A percentile compares a stretch with the other conserved stretches of the same genome.
Evolutionary conservation across 2,113 vertebrate genomes (phyloP).

Genomic region (Salvelinus sp.): DNA sequence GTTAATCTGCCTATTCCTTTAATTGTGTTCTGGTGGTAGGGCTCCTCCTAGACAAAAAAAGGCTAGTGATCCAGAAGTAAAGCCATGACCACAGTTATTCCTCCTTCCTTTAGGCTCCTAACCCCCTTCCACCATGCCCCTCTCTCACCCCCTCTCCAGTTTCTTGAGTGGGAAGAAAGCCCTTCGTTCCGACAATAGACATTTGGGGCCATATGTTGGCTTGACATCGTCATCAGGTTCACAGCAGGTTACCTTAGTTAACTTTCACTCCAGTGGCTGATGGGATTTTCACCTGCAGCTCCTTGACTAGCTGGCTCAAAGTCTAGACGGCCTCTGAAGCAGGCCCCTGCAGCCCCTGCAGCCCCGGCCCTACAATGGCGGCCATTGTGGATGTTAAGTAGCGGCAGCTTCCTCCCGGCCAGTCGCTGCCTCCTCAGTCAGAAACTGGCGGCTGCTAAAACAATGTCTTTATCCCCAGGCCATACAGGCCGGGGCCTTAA

Average conservation of each 20-base stretch:
- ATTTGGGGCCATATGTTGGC: constrained; percentile 93
- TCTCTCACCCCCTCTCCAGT: constrained; percentile 62
- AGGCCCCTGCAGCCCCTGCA: constrained; percentile 71
- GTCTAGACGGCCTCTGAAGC: constrained; percentile 84
- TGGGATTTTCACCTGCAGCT: constrained; percentile 88
- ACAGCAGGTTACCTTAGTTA: constrained; percentile 93
- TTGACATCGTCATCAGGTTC: constrained; percentile 98
- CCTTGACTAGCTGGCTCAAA: constrained; percentile 83
- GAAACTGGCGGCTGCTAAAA: constrained; percentile 81
- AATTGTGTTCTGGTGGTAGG: constrained; percentile 74
- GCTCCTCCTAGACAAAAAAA: constrained; percentile 76
- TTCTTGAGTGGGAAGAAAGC: constrained; percentile 70
- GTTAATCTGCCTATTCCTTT: constrained; percentile 83
- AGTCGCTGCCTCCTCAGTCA: constrained; percentile 77
- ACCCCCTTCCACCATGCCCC: constrained; percentile 41
- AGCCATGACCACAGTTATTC: constrained; percentile 83
- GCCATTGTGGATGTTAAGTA: constrained; percentile 86
- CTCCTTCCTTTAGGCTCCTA: constrained; percentile 76
- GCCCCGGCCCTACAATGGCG: constrained; percentile 80
- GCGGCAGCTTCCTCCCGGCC: constrained; percentile 89
- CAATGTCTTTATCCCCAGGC: constrained; percentile 84
- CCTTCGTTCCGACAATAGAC: constrained; percentile 86
- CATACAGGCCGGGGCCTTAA: constrained; percentile 80
- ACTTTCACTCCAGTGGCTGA: constrained; percentile 96
- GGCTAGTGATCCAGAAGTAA: constrained; percentile 84